Evolutionary conservation across 2,797 vertebrate genomes (phyloP).

Genomic region (Brachyalestes nurse): DNA sequence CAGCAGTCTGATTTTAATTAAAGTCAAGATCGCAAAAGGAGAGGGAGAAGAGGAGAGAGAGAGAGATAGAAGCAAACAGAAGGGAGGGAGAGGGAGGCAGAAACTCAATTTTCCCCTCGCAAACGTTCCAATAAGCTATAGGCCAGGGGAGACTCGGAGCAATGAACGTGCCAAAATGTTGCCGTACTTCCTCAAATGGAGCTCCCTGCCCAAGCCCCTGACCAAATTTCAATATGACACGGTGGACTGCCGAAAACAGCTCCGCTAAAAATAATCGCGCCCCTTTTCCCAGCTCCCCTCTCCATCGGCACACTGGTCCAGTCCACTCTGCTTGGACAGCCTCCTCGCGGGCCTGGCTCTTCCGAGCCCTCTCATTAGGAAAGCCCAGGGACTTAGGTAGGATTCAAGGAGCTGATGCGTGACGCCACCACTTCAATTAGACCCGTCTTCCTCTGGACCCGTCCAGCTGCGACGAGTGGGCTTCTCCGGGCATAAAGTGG

Average conservation of each 20-base stretch:
- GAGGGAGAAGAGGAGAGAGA: constrained; percentile 17
- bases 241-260: constrained; percentile 60
- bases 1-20: constrained; percentile 59
- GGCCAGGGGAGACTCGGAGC: constrained; percentile 30
- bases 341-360: constrained; percentile 70
- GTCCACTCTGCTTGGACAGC: constrained; percentile 70
- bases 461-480: constrained; percentile 61
- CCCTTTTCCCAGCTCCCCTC: constrained; percentile 46
- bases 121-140: constrained; percentile 51
- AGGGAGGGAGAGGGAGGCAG: constrained; percentile 7
- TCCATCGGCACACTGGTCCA: constrained; percentile 64
- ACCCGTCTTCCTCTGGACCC: constrained; percentile 68
- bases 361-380: constrained; percentile 76
- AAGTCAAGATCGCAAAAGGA: constrained; percentile 38
- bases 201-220: constrained; percentile 44
- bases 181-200: constrained; percentile 39
- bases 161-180: constrained; percentile 36
- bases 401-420: constrained; percentile 75
- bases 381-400: constrained; percentile 71
- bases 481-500: constrained; percentile 45
- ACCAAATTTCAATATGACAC: constrained; percentile 70
- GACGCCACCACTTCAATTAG: constrained; percentile 73
- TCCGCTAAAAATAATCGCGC: background rate
- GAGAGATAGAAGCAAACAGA: constrained; percentile 22
- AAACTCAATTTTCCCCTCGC: constrained; percentile 42